Evolutionary conservation across 2,113 vertebrate genomes (phyloP), one percentile per base, ranked within the genome.

Genomic region (Apteryx owenii): DNA sequence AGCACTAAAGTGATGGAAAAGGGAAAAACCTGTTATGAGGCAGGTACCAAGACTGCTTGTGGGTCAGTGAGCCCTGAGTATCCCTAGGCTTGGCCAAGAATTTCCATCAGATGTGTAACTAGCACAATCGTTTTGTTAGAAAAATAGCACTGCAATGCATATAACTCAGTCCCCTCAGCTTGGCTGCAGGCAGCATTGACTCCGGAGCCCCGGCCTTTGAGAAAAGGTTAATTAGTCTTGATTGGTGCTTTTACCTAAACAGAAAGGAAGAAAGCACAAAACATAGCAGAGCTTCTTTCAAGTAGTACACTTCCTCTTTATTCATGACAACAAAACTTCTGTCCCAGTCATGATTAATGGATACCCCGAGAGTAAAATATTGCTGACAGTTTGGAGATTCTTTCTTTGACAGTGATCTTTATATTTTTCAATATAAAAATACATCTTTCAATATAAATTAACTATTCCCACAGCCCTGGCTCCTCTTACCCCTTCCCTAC

Each of bases 331-430:
- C 48, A 75, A 60, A 75, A 84, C 9, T 68, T 73, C n/a, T 36
- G 29, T 29, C 53, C 26, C 0, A 0, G 15, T 42, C 60, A 56
- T 1, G 1, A 7, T 38, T 38, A 36, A 13, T 64, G 62, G 36
- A 4, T 9, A 17, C 28, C 5, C 22, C 4, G 66, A 26, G 36
- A 60, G 21, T 73, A 66, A 84, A 94, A 33, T 11, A 36, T 4
- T 0, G 2, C 8, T 72, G 23, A 42, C 18, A 33, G 9, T 28
- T 53, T 53, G 31, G 64, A 81, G 10, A 9, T 12, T 31, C 25
- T 54, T 58, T 68, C 25, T 54, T 58, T 68, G 18, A 13, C 8
- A 58, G 56, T 17, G 29, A 68, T 71, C 33, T 87, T 60, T 64
- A 93, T 4, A 14, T 76, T 81, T 40, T 79, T 38, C 36, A 73